phyloP scores from a whole-genome alignment of 2,888 invertebrate species.

The Archaeoteleia sp. region DNA sequence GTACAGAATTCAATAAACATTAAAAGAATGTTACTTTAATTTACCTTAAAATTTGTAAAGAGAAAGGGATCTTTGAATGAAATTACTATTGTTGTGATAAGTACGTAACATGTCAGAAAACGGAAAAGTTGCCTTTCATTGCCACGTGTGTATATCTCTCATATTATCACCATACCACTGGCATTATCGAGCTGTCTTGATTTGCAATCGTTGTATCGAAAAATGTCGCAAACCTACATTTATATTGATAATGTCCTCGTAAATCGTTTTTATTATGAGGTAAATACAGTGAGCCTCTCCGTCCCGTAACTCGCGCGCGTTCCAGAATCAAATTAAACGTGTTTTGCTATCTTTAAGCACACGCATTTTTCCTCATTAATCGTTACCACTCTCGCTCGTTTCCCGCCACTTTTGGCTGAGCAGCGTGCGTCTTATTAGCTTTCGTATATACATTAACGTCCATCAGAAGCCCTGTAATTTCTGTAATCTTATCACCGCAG shows the following conservation, averaged over 20 bases:
- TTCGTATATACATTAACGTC: constrained; percentile 26
- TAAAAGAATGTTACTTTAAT: too few species aligned
- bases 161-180: not conserved
- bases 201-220: constrained; percentile 10
- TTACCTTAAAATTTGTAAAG: too few species aligned
- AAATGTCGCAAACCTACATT: constrained; percentile 32
- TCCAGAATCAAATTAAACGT: constrained; percentile 10
- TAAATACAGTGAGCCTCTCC: constrained; percentile 14
- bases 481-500: constrained; percentile 30
- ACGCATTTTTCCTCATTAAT: constrained; percentile 25
- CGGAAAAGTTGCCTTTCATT: not conserved
- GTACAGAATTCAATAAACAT: too few species aligned
- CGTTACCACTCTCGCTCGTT: constrained; percentile 5
- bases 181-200: not conserved
- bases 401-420: constrained; percentile 16
- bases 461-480: constrained; percentile 22
- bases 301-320: not conserved
- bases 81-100: too few species aligned
- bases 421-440: constrained; percentile 12
- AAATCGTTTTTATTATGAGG: constrained; percentile 37
- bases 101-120: too few species aligned
- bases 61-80: too few species aligned
- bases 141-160: constrained; percentile 7
- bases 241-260: constrained; percentile 26
- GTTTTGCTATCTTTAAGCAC: constrained; percentile 17